Base-by-base conservation (phyloP, 2,888 invertebrate genomes). In the Actias luna region DNA sequence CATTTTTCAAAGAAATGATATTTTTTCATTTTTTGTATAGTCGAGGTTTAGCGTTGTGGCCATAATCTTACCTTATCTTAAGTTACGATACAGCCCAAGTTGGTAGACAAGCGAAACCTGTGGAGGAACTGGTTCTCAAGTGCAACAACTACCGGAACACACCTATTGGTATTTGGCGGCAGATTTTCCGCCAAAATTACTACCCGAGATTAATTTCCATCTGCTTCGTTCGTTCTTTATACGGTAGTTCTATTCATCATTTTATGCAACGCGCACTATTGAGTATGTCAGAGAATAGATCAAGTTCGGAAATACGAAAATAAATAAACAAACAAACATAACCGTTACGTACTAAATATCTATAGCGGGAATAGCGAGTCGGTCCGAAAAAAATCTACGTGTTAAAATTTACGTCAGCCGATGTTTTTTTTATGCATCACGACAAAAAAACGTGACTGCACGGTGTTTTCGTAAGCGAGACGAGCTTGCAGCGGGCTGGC, bases 391-490 rank as follows among this genome's bases (percentile, higher is more conserved):
- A 29, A 58, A 29, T 27, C 27, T 46, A 63, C 55, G 42, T 58
- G 60, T 63, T 58, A 60, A 63, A 63, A 60, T 60, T 55, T 63
- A 63, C 60, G 60, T 60, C n/a, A 55, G 29, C 25, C 46, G 27
- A 58, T 50, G 52, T 59, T 63, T 63, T 63, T 63, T 63, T 63
- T 63, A 60, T 25, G 33, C 57, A 61, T 64, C 64, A 64, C 64
- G 64, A 64, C 50, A 50, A 52, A 58, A 64, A 64, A 58, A 39
- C 64, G 64, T 65, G 60, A 65, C 65, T 60, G 16, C 36, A 69
- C 71, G 77, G 73, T 60, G 72, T 82, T 82, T 83, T 82, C 84
- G 75, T 66, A 73, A 75, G 76, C 75, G 76, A 74, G 79, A 80
- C 67, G 71, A 76, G 63, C 70, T 71, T 71, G 73, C 79, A 80